phyloP scores from a whole-genome alignment of 2,888 invertebrate species.

The Aporophyla nigra region DNA sequence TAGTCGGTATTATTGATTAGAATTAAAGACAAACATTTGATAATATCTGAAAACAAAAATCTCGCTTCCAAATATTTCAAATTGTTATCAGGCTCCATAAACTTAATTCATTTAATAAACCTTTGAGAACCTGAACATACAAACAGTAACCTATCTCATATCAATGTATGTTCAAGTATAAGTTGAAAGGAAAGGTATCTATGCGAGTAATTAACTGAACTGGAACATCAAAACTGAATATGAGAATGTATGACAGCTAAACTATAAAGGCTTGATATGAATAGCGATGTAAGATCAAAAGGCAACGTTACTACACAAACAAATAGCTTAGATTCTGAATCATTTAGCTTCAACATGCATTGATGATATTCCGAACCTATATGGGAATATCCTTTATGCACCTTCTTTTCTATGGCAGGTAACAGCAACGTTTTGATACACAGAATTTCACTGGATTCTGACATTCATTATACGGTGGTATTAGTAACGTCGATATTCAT shows the following conservation, averaged over 20 bases:
- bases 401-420: no score
- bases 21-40: not conserved
- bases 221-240: conserved; percentile 13
- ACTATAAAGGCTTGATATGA: conserved; percentile 31
- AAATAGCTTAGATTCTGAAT: not conserved
- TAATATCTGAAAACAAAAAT: not conserved
- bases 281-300: conserved; percentile 16
- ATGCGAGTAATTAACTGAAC: conserved; percentile 32
- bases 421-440: no score
- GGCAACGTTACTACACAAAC: not conserved
- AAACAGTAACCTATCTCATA: not conserved
- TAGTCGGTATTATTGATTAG: not conserved
- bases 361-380: not conserved
- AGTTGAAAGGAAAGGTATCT: conserved; percentile 16
- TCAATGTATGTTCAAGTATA: conserved; percentile 2
- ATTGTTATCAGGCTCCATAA: not conserved
- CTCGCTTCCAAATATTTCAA: not conserved
- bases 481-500: not conserved
- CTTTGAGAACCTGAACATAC: not conserved
- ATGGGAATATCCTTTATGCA: not conserved
- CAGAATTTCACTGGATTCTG: not conserved
- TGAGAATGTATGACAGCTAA: conserved; percentile 24
- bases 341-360: not conserved
- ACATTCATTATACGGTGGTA: not conserved
- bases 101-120: not conserved